These are phyloP conservation scores for Drosophila infuscata DNA, from an alignment of 2,888 invertebrate species.

Conservation along the genomic window DNA sequence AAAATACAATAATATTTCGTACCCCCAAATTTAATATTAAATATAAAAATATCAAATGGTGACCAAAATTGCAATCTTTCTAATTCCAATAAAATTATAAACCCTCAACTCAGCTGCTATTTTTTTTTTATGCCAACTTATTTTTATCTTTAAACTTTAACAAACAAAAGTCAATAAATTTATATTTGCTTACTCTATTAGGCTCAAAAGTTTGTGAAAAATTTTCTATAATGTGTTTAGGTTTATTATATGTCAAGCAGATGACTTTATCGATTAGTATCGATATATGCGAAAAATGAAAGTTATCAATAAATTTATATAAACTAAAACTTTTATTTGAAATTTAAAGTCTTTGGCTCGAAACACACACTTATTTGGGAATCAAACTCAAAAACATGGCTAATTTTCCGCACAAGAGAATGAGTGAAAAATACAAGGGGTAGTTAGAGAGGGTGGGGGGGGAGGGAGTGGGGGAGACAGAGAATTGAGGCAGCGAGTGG, in stretches of 20 bases:
- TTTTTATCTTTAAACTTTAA: not conserved
- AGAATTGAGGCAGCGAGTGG: not conserved
- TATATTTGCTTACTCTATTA: no score
- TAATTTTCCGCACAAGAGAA: slow-evolving; percentile 37
- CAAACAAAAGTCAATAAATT: no score
- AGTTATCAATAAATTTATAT: not conserved
- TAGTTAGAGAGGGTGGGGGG: not conserved
- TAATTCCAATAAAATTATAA: not conserved
- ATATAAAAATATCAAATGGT: not conserved
- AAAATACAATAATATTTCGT: not conserved
- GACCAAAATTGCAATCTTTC: not conserved
- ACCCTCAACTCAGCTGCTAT: not conserved
- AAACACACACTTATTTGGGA: slow-evolving; percentile 21
- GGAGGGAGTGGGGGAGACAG: not conserved
- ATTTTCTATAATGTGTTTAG: no score
- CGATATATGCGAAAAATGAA: not conserved
- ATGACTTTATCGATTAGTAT: not conserved
- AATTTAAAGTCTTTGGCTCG: not conserved
- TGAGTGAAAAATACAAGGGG: not conserved
- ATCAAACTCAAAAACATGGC: slow-evolving; percentile 52
- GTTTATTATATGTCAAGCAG: no score
- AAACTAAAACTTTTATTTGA: not conserved
- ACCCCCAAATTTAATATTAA: not conserved
- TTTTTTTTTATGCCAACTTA: not conserved
- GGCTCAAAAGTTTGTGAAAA: no score